phyloP scores from a whole-genome alignment of 1,140 invertebrate species.

The Riptortus pedestris region DNA sequence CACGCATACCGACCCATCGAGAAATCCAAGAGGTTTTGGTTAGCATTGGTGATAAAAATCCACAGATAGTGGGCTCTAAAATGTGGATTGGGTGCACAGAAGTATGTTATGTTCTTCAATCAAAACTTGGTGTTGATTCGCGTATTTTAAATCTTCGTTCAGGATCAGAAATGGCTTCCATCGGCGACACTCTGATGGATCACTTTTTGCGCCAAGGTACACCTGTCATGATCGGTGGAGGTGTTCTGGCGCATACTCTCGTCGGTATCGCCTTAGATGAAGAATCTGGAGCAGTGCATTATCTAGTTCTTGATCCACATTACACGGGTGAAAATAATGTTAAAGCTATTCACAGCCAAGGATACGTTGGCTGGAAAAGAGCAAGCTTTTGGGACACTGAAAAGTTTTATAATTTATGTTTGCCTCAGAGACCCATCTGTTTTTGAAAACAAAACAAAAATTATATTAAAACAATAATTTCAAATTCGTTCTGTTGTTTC shows the following conservation, averaged over 20 bases:
- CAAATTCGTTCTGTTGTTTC: no score
- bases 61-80: conserved; percentile 75
- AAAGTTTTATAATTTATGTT: conserved; percentile 90
- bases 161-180: conserved; percentile 70
- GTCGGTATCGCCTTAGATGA: conserved; percentile 84
- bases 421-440: conserved; percentile 61
- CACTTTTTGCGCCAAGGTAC: conserved; percentile 91
- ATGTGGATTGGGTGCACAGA: conserved; percentile 99
- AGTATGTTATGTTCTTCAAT: conserved; percentile 84
- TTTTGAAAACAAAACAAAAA: no score
- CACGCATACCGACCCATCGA: conserved; percentile 68
- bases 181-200: conserved; percentile 66
- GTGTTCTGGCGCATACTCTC: conserved; percentile 94
- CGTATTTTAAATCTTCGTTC: conserved; percentile 75
- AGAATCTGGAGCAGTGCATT: conserved; percentile 63
- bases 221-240: conserved; percentile 98
- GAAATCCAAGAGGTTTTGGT: conserved; percentile 91
- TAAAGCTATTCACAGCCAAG: conserved; percentile 58
- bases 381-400: conserved; percentile 83
- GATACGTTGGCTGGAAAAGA: conserved; percentile 91
- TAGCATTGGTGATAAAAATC: conserved; percentile 85
- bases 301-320: conserved; percentile 95
- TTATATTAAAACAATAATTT: no score
- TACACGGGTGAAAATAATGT: conserved; percentile 79
- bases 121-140: conserved; percentile 63